phyloP scores from a whole-genome alignment of 2,113 vertebrate species.

The Megaceryle torquata region DNA sequence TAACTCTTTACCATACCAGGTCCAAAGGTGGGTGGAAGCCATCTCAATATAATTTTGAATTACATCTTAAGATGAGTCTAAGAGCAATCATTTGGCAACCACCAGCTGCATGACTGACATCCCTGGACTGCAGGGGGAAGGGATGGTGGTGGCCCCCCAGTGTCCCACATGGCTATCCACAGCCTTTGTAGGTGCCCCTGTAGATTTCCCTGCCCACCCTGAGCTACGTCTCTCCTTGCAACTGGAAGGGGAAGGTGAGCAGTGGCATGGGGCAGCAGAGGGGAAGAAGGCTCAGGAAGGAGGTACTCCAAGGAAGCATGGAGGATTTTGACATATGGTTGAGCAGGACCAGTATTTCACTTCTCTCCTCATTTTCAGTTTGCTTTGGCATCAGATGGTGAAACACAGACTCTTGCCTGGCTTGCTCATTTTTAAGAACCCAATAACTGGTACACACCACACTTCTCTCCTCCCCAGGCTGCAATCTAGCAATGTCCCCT shows the following conservation, averaged over 20 bases:
- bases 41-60: not conserved
- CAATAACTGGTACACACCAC: not conserved
- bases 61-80: not conserved
- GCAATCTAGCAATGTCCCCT: not conserved
- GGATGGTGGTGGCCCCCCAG: not conserved
- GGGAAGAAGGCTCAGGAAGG: not conserved
- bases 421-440: not conserved
- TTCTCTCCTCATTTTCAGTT: not conserved
- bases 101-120: rapidly evolving
- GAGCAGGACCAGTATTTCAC: not conserved
- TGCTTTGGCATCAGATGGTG: not conserved
- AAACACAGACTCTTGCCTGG: not conserved
- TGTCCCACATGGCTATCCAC: rapidly evolving
- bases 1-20: not conserved
- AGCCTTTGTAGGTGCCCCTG: not conserved
- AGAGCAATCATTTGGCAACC: not conserved
- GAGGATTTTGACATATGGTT: not conserved
- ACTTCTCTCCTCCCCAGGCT: not conserved
- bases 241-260: not conserved
- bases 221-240: not conserved
- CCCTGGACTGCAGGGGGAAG: not conserved
- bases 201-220: not conserved
- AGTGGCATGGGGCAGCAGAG: rapidly evolving
- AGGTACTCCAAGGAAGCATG: not conserved
- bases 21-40: not conserved